Percentiles rank a stretch among this genome's conserved stretches.
These are phyloP conservation scores for Ageneiosus marmoratus DNA, from an alignment of 2,113 vertebrate genomes.

Conservation along the genomic window DNA sequence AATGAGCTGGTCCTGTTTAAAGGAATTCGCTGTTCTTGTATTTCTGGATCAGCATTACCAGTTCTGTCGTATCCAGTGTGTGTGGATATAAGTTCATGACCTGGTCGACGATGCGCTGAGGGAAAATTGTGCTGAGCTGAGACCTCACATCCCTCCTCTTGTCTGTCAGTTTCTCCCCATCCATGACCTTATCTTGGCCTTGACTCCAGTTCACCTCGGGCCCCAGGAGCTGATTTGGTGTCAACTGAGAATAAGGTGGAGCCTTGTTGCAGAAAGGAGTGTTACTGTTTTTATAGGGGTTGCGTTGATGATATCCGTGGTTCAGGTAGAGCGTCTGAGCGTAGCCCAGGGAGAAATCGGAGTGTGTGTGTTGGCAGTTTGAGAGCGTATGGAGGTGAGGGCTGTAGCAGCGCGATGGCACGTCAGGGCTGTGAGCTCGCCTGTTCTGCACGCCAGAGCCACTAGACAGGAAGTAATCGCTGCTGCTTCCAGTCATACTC, in stretches of 20 bases:
- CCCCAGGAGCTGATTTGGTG: neutral
- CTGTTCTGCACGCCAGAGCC: neutral
- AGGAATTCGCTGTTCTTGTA: conserved; percentile 43
- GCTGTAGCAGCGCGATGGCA: neutral
- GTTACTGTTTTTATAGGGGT: neutral
- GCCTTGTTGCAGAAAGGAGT: neutral
- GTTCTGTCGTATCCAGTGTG: conserved; percentile 58
- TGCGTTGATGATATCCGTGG: neutral
- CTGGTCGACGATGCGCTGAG: conserved; percentile 61
- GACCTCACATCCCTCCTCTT: conserved; percentile 57
- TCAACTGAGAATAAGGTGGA: neutral
- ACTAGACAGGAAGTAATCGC: neutral
- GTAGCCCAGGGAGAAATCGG: conserved; percentile 1
- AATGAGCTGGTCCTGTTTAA: neutral
- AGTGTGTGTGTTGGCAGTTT: conserved; percentile 5
- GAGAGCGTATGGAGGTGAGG: neutral
- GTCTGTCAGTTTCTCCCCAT: neutral
- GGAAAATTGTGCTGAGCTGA: conserved; percentile 71
- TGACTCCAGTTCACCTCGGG: conserved; percentile 35
- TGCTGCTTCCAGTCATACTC: conserved; percentile 26
- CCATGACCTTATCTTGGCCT: neutral
- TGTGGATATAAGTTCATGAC: conserved; percentile 63
- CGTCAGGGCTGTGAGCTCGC: neutral
- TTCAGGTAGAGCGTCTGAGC: neutral
- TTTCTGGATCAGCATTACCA: conserved; percentile 65